Percentiles rank a stretch among this genome's conserved stretches.
phyloP scores from a whole-genome alignment of 2,113 vertebrate species.

The Zapornia atra region DNA sequence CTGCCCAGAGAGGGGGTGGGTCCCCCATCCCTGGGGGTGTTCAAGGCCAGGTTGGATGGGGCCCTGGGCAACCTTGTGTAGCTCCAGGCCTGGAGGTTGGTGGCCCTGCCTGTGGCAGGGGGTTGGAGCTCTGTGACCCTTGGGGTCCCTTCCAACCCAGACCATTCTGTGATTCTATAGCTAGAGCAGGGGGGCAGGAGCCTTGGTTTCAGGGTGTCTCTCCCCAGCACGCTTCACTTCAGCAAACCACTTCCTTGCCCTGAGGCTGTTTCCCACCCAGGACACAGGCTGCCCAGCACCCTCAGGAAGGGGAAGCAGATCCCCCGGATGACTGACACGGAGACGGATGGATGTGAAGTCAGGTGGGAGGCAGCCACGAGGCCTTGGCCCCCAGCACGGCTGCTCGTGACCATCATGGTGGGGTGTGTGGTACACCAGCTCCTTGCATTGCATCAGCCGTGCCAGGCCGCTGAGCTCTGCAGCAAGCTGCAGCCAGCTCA shows the following conservation, averaged over 20 bases:
- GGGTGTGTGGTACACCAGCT: background rate
- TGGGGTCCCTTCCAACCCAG: too few relatives aligned
- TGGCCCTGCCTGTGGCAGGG: too few relatives aligned
- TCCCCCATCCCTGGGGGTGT: too few relatives aligned
- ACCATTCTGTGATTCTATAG: too few relatives aligned
- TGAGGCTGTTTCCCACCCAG: background rate
- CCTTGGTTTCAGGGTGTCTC: background rate
- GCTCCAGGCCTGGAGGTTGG: too few relatives aligned
- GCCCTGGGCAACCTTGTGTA: too few relatives aligned
- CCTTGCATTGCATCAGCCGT: background rate
- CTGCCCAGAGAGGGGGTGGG: too few relatives aligned
- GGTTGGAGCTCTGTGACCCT: too few relatives aligned
- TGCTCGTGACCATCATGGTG: fast-evolving
- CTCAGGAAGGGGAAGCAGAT: background rate
- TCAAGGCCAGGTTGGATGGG: too few relatives aligned
- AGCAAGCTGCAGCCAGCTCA: background rate
- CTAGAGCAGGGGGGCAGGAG: background rate
- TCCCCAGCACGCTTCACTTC: background rate
- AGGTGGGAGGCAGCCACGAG: background rate
- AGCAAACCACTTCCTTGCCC: background rate
- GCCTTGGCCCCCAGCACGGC: fast-evolving
- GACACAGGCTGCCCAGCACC: fast-evolving
- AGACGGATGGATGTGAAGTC: fast-evolving
- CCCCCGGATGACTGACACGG: fast-evolving
- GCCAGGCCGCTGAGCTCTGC: background rate